Conservation (phyloP, 2,113 vertebrate genomes). For the Turnix velox region DNA sequence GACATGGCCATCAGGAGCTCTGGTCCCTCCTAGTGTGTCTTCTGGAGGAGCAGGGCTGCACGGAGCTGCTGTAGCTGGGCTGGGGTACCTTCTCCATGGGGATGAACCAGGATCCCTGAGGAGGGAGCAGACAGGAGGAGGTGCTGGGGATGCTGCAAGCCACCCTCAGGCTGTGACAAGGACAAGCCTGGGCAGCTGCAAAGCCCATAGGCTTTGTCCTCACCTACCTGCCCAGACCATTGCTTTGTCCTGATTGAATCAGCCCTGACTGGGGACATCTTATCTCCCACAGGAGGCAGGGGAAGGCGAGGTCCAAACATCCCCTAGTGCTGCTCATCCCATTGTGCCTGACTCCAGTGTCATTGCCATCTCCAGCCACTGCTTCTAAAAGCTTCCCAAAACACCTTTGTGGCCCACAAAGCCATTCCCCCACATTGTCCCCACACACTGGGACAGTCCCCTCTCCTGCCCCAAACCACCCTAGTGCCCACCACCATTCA, state of each 20-base stretch:
- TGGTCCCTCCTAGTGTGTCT: fast-evolving
- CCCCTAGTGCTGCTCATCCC: neutral
- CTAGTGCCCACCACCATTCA: fast-evolving
- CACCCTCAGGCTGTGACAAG: fast-evolving
- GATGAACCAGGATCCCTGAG: neutral
- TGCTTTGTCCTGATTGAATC: fast-evolving
- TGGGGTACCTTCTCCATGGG: fast-evolving
- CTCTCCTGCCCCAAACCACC: fast-evolving
- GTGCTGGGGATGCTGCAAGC: neutral
- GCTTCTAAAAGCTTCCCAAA: neutral
- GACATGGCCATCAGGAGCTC: fast-evolving
- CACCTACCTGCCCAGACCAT: fast-evolving
- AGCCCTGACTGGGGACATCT: fast-evolving
- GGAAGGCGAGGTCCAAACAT: neutral
- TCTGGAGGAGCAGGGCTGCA: fast-evolving
- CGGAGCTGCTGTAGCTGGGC: fast-evolving
- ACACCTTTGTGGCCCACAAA: neutral
- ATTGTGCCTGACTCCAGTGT: fast-evolving
- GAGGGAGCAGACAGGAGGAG: neutral
- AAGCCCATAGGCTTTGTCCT: neutral
- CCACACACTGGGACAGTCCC: fast-evolving
- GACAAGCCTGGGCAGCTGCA: neutral
- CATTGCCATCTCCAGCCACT: fast-evolving
- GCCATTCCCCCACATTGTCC: fast-evolving
- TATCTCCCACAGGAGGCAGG: fast-evolving